A percentile compares a stretch with the other conserved stretches of the same genome.
These are phyloP conservation scores for Nephrotoma appendiculata DNA, from an alignment of 2,888 invertebrate genomes.

Conservation along the genomic window DNA sequence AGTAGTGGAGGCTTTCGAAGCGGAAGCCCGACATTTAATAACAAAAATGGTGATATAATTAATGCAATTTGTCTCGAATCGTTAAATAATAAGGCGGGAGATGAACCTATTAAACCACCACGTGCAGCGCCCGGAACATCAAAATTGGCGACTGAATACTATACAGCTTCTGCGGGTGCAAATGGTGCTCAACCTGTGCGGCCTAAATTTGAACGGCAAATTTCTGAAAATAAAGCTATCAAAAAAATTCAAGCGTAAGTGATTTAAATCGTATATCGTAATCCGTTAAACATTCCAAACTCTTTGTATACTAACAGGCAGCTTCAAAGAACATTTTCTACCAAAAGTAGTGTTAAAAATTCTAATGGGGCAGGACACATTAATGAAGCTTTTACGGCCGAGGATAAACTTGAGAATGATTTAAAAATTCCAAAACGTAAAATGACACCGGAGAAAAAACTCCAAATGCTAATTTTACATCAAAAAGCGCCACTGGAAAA, in stretches of 20 bases:
- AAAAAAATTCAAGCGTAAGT: conserved; percentile 26
- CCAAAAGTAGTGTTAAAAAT: conserved; percentile 24
- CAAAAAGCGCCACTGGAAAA: conserved; percentile 55
- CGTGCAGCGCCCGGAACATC: conserved; percentile 11
- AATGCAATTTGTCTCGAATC: conserved; percentile 2
- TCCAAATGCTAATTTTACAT: conserved; percentile 38
- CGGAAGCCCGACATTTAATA: conserved; percentile 12
- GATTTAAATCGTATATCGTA: background rate
- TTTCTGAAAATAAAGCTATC: conserved; percentile 19
- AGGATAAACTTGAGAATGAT: conserved; percentile 17
- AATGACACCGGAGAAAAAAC: conserved; percentile 34
- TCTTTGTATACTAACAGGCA: conserved; percentile 15
- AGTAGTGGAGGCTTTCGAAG: conserved; percentile 14
- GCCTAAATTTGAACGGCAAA: conserved; percentile 12
- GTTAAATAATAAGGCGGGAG: conserved; percentile 9
- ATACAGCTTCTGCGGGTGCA: conserved; percentile 15
- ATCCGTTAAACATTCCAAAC: background rate
- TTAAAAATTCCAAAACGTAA: conserved; percentile 21
- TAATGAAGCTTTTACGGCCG: conserved; percentile 25
- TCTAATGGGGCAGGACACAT: conserved; percentile 20
- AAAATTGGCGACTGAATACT: conserved; percentile 12
- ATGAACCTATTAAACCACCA: conserved; percentile 8
- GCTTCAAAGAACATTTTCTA: conserved; percentile 37
- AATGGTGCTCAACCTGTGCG: background rate
- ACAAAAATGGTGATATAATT: background rate